Base-by-base conservation (phyloP, 23 tunicate genomes). In the Halocynthia aurantium region DNA sequence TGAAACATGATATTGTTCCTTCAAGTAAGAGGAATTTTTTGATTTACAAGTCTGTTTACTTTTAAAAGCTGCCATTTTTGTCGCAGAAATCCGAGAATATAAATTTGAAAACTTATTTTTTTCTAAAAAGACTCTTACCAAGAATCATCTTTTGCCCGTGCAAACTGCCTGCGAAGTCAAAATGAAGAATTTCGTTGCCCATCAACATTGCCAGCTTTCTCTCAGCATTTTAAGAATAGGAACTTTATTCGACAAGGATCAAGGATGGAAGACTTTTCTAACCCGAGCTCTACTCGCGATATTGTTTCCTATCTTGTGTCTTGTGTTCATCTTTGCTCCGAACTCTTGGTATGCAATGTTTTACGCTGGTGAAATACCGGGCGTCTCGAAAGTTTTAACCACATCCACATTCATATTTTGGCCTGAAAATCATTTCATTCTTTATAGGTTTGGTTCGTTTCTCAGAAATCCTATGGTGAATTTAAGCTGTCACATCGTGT, bases 181-280 rank as follows among this genome's bases (percentile, higher is more conserved):
- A 53, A 85, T 85, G 90, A 85, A 85, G 51, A 53, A 70, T 8
- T 85, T 85, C 56, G 90, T 85, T 17, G 90, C 90, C 6, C 90
- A 85, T 52, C 76, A 80, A 7, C 80, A 85, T 69, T 64, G 84
- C 51, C 90, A 85, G 66, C 84, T 85, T 58, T 84, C 90, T 15
- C 50, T 85, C 75, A 80, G 84, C 70, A 53, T 75, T 75, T 72
- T 85, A 67, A 68, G 90, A 9, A 72, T 69, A 55, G 90, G 90
- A 73, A 85, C 90, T 52, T 17, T 85, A 31, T 85, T 85, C 51
- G 61, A 85, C 53, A 22, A 52, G 13, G 90, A 85, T 20, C 76
- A 73, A 64, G 81, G 84, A 8, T 85, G 80, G 90, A 73, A 70
- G 57, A 78, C 90, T 21, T 55, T 73, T 6, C 0, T 65, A 8